Base-by-base conservation (phyloP, 2,113 vertebrate genomes). In the Nymphicus hollandicus region DNA sequence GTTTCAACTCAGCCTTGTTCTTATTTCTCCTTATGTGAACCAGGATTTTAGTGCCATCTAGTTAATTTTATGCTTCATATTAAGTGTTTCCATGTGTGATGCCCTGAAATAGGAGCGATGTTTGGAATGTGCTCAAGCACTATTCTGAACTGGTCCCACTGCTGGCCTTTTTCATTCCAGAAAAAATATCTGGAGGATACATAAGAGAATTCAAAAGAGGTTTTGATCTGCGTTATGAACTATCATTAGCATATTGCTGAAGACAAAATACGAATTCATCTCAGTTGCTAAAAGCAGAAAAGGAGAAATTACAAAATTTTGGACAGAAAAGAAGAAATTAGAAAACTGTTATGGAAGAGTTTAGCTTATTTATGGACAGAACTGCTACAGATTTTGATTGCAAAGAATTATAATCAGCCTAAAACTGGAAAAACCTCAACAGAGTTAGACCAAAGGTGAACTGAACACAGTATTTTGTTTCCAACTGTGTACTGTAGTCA, bases 1-100 rank as follows among this genome's bases (percentile, higher is more conserved):
- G 80, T 70, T 96, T 91, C 88, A 94, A 39, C 76, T 90, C 85
- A 94, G 61, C 43, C 55, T 43, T 39, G 41, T 86, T 90, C 85
- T 65, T 71, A 79, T 41, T 94, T 86, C 79, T 96, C 71, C 60
- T 23, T 1, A 71, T 63, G 47, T 60, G 76, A 95, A 74, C 56
- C 37, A 55, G 55, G 77, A 61, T 41, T 84, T 55, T 68, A 80
- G 72, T 66, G 60, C 77, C 73, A 94, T 93, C 72, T 68, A 91
- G 77, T 84, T 89, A 89, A 95, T 94, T 89, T 86, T 81, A 70
- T 81, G 73, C 56, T 70, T 66, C 64, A 49, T 71, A 81, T 68
- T 92, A 86, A 95, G 56, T 11, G 1, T 25, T 96, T 94, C 73
- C 93, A 91, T 43, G 37, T 88, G 88, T 81, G 65, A 76, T 76